Percentiles rank a stretch among this genome's conserved stretches.
Conservation (phyloP, 2,888 invertebrate species). For the Chloroclysta siterata region DNA sequence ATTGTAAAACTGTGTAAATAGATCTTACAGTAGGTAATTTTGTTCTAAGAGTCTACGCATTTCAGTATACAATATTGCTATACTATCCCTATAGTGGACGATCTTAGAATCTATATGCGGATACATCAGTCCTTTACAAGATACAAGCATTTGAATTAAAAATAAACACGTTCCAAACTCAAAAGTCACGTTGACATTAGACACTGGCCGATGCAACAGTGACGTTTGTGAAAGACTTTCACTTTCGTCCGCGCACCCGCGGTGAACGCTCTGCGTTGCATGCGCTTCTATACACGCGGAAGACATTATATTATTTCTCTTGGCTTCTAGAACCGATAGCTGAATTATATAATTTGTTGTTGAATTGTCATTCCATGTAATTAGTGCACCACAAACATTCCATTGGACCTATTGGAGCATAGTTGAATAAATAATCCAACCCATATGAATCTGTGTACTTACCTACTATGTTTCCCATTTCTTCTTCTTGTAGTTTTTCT, state of each 20-base stretch:
- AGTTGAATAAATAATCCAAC: no score
- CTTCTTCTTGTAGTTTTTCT: no score
- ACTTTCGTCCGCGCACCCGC: conserved; percentile 21
- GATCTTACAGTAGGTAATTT: no score
- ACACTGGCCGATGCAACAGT: conserved; percentile 22
- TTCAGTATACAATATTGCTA: no score
- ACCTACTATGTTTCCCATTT: no score
- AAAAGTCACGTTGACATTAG: conserved; percentile 15
- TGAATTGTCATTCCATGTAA: not conserved
- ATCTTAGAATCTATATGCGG: no score
- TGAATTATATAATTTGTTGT: not conserved
- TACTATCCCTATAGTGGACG: no score
- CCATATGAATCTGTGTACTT: no score
- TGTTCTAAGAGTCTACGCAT: no score
- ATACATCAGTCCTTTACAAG: not conserved
- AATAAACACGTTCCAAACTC: conserved; percentile 12
- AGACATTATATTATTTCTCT: conserved; percentile 17
- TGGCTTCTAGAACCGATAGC: conserved; percentile 2
- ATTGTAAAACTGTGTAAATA: no score
- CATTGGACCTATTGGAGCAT: no score
- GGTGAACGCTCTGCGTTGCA: conserved; percentile 29
- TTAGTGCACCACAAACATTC: no score
- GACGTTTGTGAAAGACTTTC: conserved; percentile 28
- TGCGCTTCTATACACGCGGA: conserved; percentile 31
- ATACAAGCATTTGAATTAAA: not conserved